Evolutionary conservation across 2,888 invertebrate species (phyloP).

Genomic region (Rhabditoides inermis): DNA sequence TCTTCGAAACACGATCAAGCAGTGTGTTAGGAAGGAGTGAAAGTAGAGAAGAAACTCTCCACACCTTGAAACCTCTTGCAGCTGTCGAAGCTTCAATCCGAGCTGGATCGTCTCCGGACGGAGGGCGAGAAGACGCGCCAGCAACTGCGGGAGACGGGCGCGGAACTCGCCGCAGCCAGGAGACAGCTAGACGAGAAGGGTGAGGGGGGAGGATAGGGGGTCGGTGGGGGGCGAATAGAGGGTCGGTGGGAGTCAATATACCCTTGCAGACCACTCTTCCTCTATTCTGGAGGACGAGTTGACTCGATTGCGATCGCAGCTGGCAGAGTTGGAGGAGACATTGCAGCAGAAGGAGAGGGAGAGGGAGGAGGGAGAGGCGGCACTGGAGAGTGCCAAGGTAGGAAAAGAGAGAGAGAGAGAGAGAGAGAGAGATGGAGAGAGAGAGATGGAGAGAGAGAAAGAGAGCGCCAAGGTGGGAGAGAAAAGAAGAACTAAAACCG

Average conservation of each 20-base stretch:
- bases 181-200: constrained; percentile 19
- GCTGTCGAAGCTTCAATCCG: constrained; percentile 10
- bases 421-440: constrained; percentile 17
- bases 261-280: constrained; percentile 2
- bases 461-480: constrained; percentile 12
- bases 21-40: constrained; percentile 7
- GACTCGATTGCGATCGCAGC: no score
- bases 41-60: constrained; percentile 7
- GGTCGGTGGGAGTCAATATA: not conserved
- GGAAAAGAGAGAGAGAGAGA: constrained; percentile 15
- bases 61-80: no score
- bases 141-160: constrained; percentile 11
- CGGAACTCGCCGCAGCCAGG: constrained; percentile 15
- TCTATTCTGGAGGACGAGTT: constrained; percentile 16
- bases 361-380: constrained; percentile 15
- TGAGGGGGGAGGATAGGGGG: not conserved
- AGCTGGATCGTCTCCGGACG: constrained; percentile 11
- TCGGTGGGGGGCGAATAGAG: not conserved
- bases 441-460: constrained; percentile 19
- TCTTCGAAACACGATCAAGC: no score
- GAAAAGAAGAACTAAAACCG: no score
- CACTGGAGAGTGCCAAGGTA: no score
- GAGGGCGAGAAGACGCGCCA: constrained; percentile 21
- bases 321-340: constrained; percentile 11
- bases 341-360: constrained; percentile 13